Percentiles rank a stretch among this genome's conserved stretches.
Conservation (phyloP, 2,113 vertebrate genomes). For the Chloroceryle aenea region DNA sequence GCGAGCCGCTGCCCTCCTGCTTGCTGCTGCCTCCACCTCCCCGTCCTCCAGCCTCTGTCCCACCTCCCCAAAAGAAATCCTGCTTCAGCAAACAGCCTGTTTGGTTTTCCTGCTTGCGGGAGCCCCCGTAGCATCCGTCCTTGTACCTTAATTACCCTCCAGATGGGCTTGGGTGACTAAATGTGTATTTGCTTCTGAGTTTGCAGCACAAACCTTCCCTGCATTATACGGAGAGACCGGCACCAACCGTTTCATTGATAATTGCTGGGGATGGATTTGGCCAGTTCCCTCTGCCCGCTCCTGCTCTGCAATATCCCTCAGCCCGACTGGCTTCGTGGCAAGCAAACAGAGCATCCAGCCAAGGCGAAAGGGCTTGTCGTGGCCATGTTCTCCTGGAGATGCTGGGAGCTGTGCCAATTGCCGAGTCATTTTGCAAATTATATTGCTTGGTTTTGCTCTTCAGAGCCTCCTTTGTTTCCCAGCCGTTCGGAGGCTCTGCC, state of each 20-base stretch:
- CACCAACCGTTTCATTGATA: background rate
- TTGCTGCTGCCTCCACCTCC: background rate
- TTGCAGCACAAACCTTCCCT: background rate
- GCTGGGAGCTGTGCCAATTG: background rate
- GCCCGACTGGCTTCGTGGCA: background rate
- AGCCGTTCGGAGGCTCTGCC: background rate
- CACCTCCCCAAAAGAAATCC: background rate
- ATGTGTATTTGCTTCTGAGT: rapidly evolving
- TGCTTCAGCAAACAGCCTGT: background rate
- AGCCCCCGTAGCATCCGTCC: too few relatives aligned
- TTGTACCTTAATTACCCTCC: background rate
- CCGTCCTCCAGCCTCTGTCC: too few relatives aligned
- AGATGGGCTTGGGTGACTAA: background rate
- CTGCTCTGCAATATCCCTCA: background rate
- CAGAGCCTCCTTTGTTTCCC: background rate
- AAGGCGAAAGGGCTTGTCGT: background rate
- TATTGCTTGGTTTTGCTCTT: background rate
- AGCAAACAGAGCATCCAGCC: background rate
- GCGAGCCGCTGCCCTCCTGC: background rate
- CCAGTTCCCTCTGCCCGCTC: background rate
- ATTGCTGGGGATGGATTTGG: background rate
- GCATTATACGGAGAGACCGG: rapidly evolving
- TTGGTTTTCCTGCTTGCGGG: rapidly evolving
- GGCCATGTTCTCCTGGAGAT: background rate
- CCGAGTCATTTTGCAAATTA: conserved; percentile 29